A percentile compares a stretch with the other conserved stretches of the same genome.
Evolutionary conservation across 2,888 invertebrate genomes (phyloP).

Genomic region (Rhamphomyia laevipes): DNA sequence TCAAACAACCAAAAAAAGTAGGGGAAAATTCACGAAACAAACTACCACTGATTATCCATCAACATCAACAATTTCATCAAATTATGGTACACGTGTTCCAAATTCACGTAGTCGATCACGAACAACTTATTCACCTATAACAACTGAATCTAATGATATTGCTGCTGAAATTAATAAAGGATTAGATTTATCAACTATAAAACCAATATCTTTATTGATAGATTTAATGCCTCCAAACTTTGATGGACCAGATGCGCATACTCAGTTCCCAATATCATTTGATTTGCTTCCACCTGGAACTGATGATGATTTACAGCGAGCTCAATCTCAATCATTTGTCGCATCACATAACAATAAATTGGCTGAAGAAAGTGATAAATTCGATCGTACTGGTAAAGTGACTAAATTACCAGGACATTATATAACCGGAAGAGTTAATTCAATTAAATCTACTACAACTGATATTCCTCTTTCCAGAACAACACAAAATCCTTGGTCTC

Average conservation of each 20-base stretch:
- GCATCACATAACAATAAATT: constrained; percentile 40
- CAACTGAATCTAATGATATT: constrained; percentile 33
- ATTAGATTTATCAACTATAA: constrained; percentile 25
- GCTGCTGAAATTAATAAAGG: constrained; percentile 42
- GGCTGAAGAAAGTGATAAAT: constrained; percentile 7
- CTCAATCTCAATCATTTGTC: constrained; percentile 58
- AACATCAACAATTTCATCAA: constrained; percentile 20
- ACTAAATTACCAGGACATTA: constrained; percentile 11
- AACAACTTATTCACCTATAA: constrained; percentile 14
- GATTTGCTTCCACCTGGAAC: constrained; percentile 37
- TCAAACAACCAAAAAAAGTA: constrained; percentile 36
- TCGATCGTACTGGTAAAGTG: constrained; percentile 3
- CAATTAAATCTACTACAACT: not conserved
- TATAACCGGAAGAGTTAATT: constrained; percentile 8
- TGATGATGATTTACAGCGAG: constrained; percentile 53
- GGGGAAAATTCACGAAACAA: not conserved
- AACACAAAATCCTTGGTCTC: constrained; percentile 39
- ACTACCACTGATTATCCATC: constrained; percentile 12
- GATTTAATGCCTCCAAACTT: constrained; percentile 12
- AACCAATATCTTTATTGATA: constrained; percentile 17
- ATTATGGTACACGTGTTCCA: not conserved
- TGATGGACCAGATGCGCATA: constrained; percentile 37
- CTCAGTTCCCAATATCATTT: constrained; percentile 20
- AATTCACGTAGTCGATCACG: too few species aligned
- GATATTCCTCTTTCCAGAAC: constrained; percentile 19